A percentile compares a stretch with the other conserved stretches of the same genome.
These are phyloP conservation scores for Acipenser ruthenus DNA, from an alignment of 2,797 vertebrate genomes.

Conservation along the genomic window DNA sequence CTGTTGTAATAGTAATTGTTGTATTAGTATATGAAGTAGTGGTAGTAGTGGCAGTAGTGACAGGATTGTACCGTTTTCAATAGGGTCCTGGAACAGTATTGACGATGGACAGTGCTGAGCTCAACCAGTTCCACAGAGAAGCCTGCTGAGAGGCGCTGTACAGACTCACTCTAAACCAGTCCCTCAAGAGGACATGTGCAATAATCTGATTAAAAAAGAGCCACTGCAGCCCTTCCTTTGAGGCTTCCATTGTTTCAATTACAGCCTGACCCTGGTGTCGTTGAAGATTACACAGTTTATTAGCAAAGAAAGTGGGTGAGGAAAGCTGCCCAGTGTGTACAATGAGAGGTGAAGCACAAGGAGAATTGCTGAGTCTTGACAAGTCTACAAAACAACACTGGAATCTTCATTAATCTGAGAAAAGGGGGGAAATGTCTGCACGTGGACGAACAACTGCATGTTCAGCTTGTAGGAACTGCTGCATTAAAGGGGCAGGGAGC, in stretches of 20 bases:
- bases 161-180: not conserved
- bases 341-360: conserved; percentile 52
- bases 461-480: conserved; percentile 70
- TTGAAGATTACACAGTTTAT: conserved; percentile 13
- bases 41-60: too few relatives aligned
- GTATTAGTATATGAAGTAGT: too few relatives aligned
- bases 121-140: too few relatives aligned
- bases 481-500: conserved; percentile 61
- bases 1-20: too few relatives aligned
- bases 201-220: conserved; percentile 6
- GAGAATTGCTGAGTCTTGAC: conserved; percentile 60
- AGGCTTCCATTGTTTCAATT: not conserved
- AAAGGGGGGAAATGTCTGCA: conserved; percentile 55
- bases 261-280: not conserved
- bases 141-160: too few relatives aligned
- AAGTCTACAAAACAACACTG: conserved; percentile 66
- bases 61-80: too few relatives aligned
- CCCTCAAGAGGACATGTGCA: not conserved
- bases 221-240: not conserved
- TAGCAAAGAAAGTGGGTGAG: conserved; percentile 41
- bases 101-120: too few relatives aligned
- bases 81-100: too few relatives aligned
- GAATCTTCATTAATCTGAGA: conserved; percentile 58
- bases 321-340: conserved; percentile 63
- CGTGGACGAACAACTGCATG: conserved; percentile 65